phyloP scores from a whole-genome alignment of 2,888 invertebrate genomes.

The Parnassius smintheus region DNA sequence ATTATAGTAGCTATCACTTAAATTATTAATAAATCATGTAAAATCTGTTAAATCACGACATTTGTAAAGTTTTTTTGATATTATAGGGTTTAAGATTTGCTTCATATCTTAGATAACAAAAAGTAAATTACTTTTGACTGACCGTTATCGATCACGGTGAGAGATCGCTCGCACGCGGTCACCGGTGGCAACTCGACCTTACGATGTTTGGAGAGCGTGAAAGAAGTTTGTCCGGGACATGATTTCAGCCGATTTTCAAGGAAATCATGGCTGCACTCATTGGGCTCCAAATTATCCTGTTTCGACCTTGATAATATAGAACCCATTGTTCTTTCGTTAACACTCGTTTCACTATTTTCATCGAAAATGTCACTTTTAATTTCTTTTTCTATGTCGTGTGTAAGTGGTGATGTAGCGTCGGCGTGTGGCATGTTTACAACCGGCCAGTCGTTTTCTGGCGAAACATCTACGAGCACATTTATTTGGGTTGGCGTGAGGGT shows the following conservation, averaged over 20 bases:
- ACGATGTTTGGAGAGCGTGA: constrained; percentile 82
- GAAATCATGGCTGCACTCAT: constrained; percentile 71
- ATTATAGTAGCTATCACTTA: no score
- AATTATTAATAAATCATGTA: no score
- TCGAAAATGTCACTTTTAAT: constrained; percentile 63
- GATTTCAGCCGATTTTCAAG: constrained; percentile 70
- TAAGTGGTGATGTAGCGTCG: constrained; percentile 57
- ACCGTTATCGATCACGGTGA: constrained; percentile 65
- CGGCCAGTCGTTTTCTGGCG: constrained; percentile 30
- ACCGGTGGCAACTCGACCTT: constrained; percentile 82
- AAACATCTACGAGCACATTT: constrained; percentile 31
- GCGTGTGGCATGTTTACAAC: constrained; percentile 64
- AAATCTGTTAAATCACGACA: no score
- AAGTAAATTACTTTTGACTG: constrained; percentile 35
- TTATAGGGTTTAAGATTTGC: not conserved
- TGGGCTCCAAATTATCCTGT: constrained; percentile 51
- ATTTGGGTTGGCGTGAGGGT: constrained; percentile 46
- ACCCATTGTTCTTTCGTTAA: constrained; percentile 73
- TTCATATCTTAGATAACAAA: constrained; percentile 17
- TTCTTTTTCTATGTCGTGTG: constrained; percentile 62
- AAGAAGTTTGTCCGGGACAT: constrained; percentile 72
- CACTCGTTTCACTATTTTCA: constrained; percentile 64
- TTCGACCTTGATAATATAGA: constrained; percentile 58
- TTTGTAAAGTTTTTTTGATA: not conserved
- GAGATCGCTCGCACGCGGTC: constrained; percentile 54